Conservation (phyloP, 2,113 vertebrate species). For the Penelope pileata region DNA sequence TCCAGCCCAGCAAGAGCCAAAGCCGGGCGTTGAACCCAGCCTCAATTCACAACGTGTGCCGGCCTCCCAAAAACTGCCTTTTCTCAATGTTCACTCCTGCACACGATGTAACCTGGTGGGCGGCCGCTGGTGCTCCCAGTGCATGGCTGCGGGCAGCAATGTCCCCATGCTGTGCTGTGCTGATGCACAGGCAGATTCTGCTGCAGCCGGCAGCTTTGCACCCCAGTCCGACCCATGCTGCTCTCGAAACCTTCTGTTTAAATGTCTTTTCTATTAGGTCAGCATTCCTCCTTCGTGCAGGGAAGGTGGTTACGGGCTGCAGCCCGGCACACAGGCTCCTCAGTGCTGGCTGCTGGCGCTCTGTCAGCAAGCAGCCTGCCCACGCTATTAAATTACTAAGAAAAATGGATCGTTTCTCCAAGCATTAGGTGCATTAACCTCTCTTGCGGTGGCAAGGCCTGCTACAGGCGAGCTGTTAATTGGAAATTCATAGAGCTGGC, state of each 20-base stretch:
- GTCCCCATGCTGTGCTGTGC: fast-evolving
- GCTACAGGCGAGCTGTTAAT: constrained; percentile 11
- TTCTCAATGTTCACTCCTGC: background rate
- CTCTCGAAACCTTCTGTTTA: constrained; percentile 51
- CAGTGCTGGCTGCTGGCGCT: constrained; percentile 38
- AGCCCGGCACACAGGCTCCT: constrained; percentile 63
- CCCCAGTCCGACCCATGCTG: background rate
- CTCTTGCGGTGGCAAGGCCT: background rate
- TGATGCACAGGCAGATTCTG: fast-evolving
- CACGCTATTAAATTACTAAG: constrained; percentile 61
- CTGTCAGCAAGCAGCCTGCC: constrained; percentile 41
- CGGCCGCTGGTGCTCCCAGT: fast-evolving
- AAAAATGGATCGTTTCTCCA: constrained; percentile 64
- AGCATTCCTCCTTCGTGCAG: constrained; percentile 47
- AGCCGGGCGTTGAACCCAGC: background rate
- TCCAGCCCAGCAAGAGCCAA: constrained; percentile 23
- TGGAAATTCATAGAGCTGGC: constrained; percentile 47
- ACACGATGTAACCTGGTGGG: background rate
- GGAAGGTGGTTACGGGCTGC: constrained; percentile 61
- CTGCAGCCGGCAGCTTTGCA: background rate
- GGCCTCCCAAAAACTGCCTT: background rate
- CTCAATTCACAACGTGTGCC: background rate
- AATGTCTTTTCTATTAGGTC: constrained; percentile 69
- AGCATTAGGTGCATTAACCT: constrained; percentile 55
- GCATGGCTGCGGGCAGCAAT: fast-evolving